These are phyloP conservation scores for Holotrichia oblita DNA, from an alignment of 1,140 invertebrate species.

Conservation along the genomic window DNA sequence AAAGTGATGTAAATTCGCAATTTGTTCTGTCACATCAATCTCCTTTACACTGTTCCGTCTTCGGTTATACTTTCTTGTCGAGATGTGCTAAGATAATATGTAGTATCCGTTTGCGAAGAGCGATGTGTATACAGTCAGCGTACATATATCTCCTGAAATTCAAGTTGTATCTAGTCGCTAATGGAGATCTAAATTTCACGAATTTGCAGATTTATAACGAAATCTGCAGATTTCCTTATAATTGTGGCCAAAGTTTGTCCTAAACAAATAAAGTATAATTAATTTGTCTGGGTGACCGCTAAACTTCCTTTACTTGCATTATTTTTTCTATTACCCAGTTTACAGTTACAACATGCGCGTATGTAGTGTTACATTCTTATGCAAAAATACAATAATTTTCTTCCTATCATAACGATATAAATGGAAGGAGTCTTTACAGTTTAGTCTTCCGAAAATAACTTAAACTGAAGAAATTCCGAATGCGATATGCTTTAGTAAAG, in stretches of 20 bases:
- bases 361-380: too few species aligned
- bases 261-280: constrained; percentile 5
- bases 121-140: not conserved
- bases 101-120: not conserved
- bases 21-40: constrained; percentile 10
- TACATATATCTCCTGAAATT: not conserved
- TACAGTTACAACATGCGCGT: too few species aligned
- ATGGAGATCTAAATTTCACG: not conserved
- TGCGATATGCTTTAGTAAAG: too few species aligned
- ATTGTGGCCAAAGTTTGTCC: not conserved
- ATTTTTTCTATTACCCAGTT: too few species aligned
- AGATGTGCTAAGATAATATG: not conserved
- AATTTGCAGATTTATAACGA: not conserved
- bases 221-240: not conserved
- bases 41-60: not conserved
- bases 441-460: too few species aligned
- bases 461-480: too few species aligned
- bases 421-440: too few species aligned
- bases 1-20: constrained; percentile 1
- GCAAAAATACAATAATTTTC: too few species aligned
- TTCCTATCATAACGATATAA: too few species aligned
- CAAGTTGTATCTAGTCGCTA: not conserved
- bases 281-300: not conserved
- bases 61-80: not conserved
- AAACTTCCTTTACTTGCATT: not conserved